A percentile compares a stretch with the other conserved stretches of the same genome.
Conservation (phyloP, 2,888 invertebrate genomes). For the Rosalia funebris region DNA sequence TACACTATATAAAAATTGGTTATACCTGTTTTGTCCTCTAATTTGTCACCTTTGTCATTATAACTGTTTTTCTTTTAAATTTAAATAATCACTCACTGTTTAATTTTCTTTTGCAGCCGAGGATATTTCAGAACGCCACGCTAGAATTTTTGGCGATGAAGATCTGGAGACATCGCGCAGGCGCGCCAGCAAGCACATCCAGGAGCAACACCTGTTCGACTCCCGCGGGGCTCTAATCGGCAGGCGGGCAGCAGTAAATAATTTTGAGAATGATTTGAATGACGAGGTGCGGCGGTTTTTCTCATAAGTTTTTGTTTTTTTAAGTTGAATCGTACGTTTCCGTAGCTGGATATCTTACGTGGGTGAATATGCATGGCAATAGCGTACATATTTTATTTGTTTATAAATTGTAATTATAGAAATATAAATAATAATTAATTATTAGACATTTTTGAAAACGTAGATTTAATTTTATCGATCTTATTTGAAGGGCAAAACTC, state of each 20-base stretch:
- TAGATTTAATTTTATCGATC: too few relatives aligned
- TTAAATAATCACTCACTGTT: too few relatives aligned
- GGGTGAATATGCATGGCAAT: too few relatives aligned
- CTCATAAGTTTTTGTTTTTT: conserved; percentile 27
- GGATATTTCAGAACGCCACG: conserved; percentile 62
- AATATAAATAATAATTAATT: too few relatives aligned
- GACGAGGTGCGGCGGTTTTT: conserved; percentile 60
- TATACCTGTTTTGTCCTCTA: too few relatives aligned
- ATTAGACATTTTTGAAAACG: too few relatives aligned
- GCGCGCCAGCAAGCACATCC: conserved; percentile 64
- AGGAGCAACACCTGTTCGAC: conserved; percentile 72
- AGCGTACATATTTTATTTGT: too few relatives aligned
- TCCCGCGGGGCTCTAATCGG: conserved; percentile 69
- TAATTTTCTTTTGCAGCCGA: conserved; percentile 38
- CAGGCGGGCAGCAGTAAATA: conserved; percentile 54
- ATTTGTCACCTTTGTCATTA: too few relatives aligned
- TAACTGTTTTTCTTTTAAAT: too few relatives aligned
- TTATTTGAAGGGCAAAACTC: too few relatives aligned
- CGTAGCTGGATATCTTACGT: conserved; percentile 1
- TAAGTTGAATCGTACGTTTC: background rate
- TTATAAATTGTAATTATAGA: too few relatives aligned
- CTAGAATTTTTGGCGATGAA: conserved; percentile 67
- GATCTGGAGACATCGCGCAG: conserved; percentile 65
- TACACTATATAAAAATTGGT: too few relatives aligned
- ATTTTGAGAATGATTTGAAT: conserved; percentile 65